Conservation (phyloP, 1,140 invertebrate species). For the Trinorchestia longiramus region DNA sequence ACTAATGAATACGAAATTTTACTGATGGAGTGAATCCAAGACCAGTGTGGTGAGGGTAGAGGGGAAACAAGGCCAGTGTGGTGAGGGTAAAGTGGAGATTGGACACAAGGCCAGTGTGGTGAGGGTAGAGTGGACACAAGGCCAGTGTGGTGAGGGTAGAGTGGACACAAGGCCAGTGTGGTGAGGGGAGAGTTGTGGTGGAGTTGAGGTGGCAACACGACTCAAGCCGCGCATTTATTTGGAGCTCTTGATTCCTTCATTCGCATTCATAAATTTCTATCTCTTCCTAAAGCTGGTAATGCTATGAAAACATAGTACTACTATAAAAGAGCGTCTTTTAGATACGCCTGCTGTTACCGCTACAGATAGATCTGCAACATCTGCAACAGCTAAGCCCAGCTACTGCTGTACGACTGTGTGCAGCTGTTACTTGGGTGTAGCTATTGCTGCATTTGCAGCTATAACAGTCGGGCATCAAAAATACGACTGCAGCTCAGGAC, state of each 20-base stretch:
- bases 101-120: too few relatives aligned
- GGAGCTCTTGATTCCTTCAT: not conserved
- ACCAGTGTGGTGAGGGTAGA: too few relatives aligned
- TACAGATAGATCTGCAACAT: constrained; percentile 18
- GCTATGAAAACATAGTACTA: not conserved
- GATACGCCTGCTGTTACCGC: not conserved
- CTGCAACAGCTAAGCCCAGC: not conserved
- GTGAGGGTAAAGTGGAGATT: too few relatives aligned
- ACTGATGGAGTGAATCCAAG: too few relatives aligned
- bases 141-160: too few relatives aligned
- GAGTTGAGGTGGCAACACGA: not conserved
- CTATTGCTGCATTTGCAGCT: not conserved
- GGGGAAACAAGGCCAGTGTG: too few relatives aligned
- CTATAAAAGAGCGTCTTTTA: not conserved
- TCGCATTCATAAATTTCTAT: not conserved
- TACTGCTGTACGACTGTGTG: not conserved
- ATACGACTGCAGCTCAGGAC: not conserved
- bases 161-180: too few relatives aligned
- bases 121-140: too few relatives aligned
- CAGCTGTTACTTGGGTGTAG: constrained; percentile 11
- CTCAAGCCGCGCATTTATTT: not conserved
- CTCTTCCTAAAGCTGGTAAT: not conserved
- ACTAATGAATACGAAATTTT: too few relatives aligned
- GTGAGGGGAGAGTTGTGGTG: too few relatives aligned
- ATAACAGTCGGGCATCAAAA: constrained; percentile 39